Base-by-base conservation (phyloP, 2,113 vertebrate genomes). In the Conger conger region DNA sequence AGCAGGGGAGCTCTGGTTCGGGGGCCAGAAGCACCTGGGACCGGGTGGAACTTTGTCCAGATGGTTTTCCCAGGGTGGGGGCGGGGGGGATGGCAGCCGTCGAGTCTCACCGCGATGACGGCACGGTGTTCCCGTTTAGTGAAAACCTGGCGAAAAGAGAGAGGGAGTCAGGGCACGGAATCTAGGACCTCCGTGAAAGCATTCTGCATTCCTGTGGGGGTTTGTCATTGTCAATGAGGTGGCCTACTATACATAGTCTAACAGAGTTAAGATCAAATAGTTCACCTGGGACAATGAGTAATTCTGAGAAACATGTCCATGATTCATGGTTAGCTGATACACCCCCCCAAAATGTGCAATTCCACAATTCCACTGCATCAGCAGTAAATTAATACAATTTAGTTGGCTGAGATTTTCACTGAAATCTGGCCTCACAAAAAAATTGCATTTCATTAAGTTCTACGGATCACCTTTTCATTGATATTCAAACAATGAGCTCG, bases 71-170 rank as follows among this genome's bases (percentile, higher is more conserved):
- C 80, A 53, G 77, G 54, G 82, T 83, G 83, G 82, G 50, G 37
- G 33, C 27, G 1, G 36, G 37, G 88, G 68, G 85, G 80, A 50
- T 90, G 85, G 87, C 86, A 89, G 90, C 89, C 90, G 83, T 63
- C 78, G 82, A 79, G 79, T 35, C 76, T 97, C 96, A 97, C 93
- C 96, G 96, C 33, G 94, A 92, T 11, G 97, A 97, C 1, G 91
- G 94, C 88, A 96, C 92, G 87, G 96, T 97, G 94, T 98, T 97
- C 89, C 96, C 96, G 86, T 95, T 97, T 91, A 97, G 95, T 83
- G 97, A 97, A 93, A 97, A 98, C 95, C 97, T 98, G 91, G 68
- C 27, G 27, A 83, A 50, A 15, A 86, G 1, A 76, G 35, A 84
- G 16, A 0, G 83, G 68, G 18, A 27, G n/a, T 18, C 54, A 63